Conservation (phyloP, 2,888 invertebrate species). For the Hoplodrina blanda region DNA sequence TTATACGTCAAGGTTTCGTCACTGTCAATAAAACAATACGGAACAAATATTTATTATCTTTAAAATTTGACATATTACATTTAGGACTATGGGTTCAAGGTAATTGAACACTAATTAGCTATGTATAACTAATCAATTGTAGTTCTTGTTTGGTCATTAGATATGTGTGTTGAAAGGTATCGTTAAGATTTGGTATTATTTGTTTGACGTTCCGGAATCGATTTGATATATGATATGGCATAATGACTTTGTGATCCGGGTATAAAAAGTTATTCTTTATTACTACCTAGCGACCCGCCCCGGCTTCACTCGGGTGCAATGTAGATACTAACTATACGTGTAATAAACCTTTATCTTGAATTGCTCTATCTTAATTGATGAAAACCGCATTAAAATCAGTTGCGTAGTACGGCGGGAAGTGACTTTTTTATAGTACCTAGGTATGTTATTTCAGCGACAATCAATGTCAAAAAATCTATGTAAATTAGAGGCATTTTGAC, state of each 20-base stretch:
- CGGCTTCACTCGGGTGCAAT: too few relatives aligned
- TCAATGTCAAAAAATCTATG: too few relatives aligned
- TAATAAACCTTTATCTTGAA: too few relatives aligned
- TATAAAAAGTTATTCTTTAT: not conserved
- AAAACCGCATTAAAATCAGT: too few relatives aligned
- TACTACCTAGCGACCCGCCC: too few relatives aligned
- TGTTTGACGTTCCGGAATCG: conserved; percentile 21
- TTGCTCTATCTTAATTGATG: too few relatives aligned
- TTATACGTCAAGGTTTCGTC: conserved; percentile 1
- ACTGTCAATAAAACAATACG: conserved; percentile 32
- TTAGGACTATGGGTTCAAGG: conserved; percentile 71
- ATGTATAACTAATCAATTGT: conserved; percentile 67
- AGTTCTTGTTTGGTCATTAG: conserved; percentile 31
- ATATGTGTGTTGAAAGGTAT: conserved; percentile 42
- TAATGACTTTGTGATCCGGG: not conserved
- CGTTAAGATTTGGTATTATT: conserved; percentile 36
- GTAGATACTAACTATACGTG: too few relatives aligned
- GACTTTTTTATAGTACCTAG: too few relatives aligned
- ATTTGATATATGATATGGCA: conserved; percentile 10
- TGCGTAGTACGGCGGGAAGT: too few relatives aligned
- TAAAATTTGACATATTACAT: conserved; percentile 56
- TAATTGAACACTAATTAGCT: conserved; percentile 60
- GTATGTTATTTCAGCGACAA: too few relatives aligned
- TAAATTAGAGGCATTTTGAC: too few relatives aligned
- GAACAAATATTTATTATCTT: conserved; percentile 46